Base-by-base conservation (phyloP, 2,797 vertebrate species). In the Sparus aurata region DNA sequence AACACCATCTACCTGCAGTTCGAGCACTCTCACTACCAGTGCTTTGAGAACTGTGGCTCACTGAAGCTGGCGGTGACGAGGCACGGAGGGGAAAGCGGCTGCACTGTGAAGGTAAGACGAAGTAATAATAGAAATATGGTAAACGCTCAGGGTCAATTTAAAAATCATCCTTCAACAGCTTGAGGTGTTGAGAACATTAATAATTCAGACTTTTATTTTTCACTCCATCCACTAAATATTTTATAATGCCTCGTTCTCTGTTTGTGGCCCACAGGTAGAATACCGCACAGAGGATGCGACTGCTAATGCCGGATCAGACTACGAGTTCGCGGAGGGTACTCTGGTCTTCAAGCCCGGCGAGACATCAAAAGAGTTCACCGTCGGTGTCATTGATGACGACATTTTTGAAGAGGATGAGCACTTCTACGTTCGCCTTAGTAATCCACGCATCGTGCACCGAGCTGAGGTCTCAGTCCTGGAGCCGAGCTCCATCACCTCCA, bases 401-500 rank as follows among this genome's bases (percentile, higher is more conserved):
- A 96, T 97, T 68, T 97, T 97, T 4, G 96, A 97, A 73, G 96
- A 97, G 84, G 96, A 97, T 13, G 96, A 97, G 90, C 96, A 97
- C 83, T 97, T 97, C 86, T 96, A 96, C 3, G 96, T 97, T 45
- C 94, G 96, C 79, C 94, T 97, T 34, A 96, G 95, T 78, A 96
- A 97, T 77, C 95, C 95, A 1, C 94, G 96, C 1, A 94, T 96
- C 0, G 92, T 92, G 38, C 94, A 95, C 83, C 90, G 95, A 22
- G 93, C 95, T 0, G 94, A 96, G 76, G 94, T 95, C 46, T 75
- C 95, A 22, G 11, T 94, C 75, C 88, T 95, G 23, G 94, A 96
- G 69, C 94, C 95, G 0, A 92, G 81, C 71, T 92, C 93, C 50
- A 92, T 96, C 86, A 90, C 93, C 57, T 76, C 94, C 62, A 93